Percentiles rank a stretch among this genome's conserved stretches.
These are phyloP conservation scores for Amazona vittata DNA, from an alignment of 2,113 vertebrate species.

Conservation along the genomic window DNA sequence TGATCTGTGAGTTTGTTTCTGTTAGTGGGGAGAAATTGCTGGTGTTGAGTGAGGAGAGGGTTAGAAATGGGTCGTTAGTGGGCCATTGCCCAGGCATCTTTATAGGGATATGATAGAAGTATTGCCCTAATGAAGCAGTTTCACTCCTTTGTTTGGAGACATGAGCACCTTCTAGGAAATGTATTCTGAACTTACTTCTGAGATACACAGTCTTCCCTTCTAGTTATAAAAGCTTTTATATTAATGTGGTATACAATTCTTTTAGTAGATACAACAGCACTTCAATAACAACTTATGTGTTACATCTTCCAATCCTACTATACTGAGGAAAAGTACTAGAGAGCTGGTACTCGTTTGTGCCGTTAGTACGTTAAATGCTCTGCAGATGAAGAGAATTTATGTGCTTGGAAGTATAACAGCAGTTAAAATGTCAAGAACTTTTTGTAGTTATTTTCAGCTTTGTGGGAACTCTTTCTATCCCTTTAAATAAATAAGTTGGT, in stretches of 20 bases:
- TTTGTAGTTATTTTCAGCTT: neutral
- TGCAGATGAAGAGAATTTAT: neutral
- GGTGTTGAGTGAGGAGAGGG: neutral
- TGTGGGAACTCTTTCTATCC: neutral
- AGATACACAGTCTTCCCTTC: neutral
- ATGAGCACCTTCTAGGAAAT: neutral
- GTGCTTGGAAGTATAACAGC: neutral
- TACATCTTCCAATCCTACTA: accelerated
- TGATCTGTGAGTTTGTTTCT: neutral
- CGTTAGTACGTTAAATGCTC: neutral
- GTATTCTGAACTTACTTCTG: neutral
- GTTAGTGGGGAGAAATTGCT: neutral
- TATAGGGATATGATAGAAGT: neutral
- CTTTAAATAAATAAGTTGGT: neutral
- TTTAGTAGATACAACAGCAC: neutral
- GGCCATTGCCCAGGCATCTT: neutral
- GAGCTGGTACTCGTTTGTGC: neutral
- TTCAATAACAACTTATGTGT: neutral
- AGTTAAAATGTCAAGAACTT: neutral
- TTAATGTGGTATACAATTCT: neutral
- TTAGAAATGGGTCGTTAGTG: neutral
- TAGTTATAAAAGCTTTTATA: neutral
- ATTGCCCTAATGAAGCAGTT: neutral
- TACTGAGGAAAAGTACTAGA: neutral
- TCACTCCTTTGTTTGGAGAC: neutral